Base-by-base conservation (phyloP, 2,113 vertebrate genomes). In the Nibea albiflora region DNA sequence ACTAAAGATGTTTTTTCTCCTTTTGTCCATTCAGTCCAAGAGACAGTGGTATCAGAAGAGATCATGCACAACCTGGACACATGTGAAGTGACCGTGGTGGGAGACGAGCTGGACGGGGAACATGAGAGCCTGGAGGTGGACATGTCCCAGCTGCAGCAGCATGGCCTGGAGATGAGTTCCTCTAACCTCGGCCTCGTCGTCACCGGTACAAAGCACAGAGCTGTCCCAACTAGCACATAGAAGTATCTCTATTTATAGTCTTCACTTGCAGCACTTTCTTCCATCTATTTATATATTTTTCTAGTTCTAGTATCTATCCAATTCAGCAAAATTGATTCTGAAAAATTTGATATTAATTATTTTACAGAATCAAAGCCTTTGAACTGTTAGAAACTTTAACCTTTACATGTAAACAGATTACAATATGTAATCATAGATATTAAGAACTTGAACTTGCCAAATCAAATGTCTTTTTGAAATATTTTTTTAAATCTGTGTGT, bases 41-140 rank as follows among this genome's bases (percentile, higher is more conserved):
- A 99, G 77, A 97, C 97, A 0, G 94, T 99, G 89, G 97, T 99
- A 53, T 99, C 98, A 0, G 98, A 99, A 83, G 98, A 99, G 94
- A 98, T 99, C 73, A 97, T 99, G 96, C 98, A 99, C 39, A 98
- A 99, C 93, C 93, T 99, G 94, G 98, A 99, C 83, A 96, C 95
- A 0, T 99, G 98, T 50, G 98, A 99, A 90, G 96, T 99, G 86
- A 94, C 93, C 0, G 98, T 96, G 79, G 90, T 97, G 11, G 98
- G 97, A 26, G 97, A 99, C 14, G 97, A 98, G 4, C 94, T 99
- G 74, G 96, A 97, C 44, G 94, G 94, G 1, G 96, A 98, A 14
- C 97, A 98, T 1, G 98, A 99, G 93, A 96, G 96, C 90, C 93
- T 99, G 90, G 97, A 99, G 85, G 91, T 99, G 78, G 97, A 98